phyloP scores from a whole-genome alignment of 2,888 invertebrate genomes.

The Leucania comma region DNA sequence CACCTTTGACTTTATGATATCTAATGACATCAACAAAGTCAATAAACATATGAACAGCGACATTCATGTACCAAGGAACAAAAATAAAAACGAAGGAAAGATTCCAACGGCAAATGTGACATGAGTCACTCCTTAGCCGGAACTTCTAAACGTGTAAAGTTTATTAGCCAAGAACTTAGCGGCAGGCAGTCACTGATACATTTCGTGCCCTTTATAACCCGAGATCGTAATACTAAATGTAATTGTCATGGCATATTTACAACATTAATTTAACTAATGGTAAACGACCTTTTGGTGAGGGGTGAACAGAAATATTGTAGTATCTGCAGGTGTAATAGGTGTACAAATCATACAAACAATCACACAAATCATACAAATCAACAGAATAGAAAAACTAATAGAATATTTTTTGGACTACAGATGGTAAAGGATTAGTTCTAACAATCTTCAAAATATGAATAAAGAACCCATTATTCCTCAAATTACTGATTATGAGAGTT shows the following conservation, averaged over 20 bases:
- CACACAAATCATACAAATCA: too few species aligned
- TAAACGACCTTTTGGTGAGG: constrained; percentile 16
- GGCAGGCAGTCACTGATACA: constrained; percentile 21
- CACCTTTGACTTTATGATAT: constrained; percentile 23
- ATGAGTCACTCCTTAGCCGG: constrained; percentile 45
- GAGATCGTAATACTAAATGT: constrained; percentile 6
- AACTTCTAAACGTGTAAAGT: constrained; percentile 29
- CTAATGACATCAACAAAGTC: constrained; percentile 29
- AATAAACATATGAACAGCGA: constrained; percentile 15
- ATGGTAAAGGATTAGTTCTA: too few species aligned
- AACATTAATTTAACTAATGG: constrained; percentile 15
- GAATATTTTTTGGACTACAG: too few species aligned
- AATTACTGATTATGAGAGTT: too few species aligned
- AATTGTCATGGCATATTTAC: constrained; percentile 29
- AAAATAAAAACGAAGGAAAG: constrained; percentile 33
- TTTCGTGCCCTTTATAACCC: constrained; percentile 36
- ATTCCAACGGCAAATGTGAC: constrained; percentile 9
- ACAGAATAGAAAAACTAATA: too few species aligned
- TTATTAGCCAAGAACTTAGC: constrained; percentile 9
- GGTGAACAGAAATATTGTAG: constrained; percentile 4
- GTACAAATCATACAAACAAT: too few species aligned
- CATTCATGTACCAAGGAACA: constrained; percentile 13
- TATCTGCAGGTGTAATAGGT: background rate
- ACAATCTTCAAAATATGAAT: too few species aligned
- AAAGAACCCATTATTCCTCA: too few species aligned